Conservation (phyloP, 2,888 invertebrate genomes). For the Globia sparganii region DNA sequence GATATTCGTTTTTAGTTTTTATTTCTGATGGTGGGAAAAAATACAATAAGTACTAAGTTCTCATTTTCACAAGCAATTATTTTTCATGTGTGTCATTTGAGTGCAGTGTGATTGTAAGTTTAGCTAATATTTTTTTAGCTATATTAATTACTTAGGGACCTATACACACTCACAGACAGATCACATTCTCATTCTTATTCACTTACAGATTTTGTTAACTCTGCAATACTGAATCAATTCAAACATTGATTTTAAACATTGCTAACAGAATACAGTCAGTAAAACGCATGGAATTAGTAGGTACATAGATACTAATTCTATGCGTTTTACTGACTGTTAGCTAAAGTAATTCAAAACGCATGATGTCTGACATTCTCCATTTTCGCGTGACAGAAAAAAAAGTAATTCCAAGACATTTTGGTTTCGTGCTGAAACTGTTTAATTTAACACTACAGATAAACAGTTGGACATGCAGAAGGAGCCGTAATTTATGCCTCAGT, state of each 20-base stretch:
- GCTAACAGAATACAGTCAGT: too few relatives aligned
- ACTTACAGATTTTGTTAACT: background rate
- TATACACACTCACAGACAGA: background rate
- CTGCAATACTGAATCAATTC: background rate
- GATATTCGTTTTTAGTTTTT: slow-evolving; percentile 25
- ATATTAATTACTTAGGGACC: background rate
- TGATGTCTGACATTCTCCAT: background rate
- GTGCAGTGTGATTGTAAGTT: background rate
- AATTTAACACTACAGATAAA: slow-evolving; percentile 58
- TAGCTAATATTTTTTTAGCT: background rate
- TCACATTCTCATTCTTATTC: too few relatives aligned
- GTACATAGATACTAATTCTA: too few relatives aligned
- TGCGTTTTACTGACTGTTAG: too few relatives aligned
- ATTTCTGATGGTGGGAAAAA: slow-evolving; percentile 34
- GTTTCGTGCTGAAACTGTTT: slow-evolving; percentile 32
- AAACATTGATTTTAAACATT: background rate
- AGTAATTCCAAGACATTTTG: slow-evolving; percentile 17
- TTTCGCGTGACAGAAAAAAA: slow-evolving; percentile 12
- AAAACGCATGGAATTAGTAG: background rate
- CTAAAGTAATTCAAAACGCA: background rate
- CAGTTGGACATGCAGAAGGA: slow-evolving; percentile 46
- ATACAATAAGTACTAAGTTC: background rate
- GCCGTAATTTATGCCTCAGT: slow-evolving; percentile 50
- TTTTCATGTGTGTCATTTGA: slow-evolving; percentile 17
- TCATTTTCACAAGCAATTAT: slow-evolving; percentile 18